phyloP scores from a whole-genome alignment of 2,888 invertebrate genomes.

The Sthenelais limicola region DNA sequence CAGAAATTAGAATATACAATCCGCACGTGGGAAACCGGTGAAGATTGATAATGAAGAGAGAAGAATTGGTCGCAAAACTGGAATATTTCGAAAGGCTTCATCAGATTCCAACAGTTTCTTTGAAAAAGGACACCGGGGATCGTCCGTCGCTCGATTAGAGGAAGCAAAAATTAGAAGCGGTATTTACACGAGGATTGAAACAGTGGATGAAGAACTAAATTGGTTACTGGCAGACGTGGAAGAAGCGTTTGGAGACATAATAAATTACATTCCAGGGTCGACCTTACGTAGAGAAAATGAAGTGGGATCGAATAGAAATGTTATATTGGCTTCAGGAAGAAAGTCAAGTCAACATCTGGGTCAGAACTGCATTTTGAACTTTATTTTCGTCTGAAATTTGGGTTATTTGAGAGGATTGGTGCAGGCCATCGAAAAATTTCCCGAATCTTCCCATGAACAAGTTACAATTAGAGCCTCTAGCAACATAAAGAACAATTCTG shows the following conservation, averaged over 20 bases:
- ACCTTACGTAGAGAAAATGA: constrained; percentile 71
- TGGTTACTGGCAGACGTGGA: no score
- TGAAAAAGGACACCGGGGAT: constrained; percentile 67
- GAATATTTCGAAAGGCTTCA: constrained; percentile 70
- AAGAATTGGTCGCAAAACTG: constrained; percentile 64
- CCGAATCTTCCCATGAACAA: no score
- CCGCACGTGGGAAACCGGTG: constrained; percentile 67
- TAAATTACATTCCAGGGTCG: no score
- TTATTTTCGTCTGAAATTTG: no score
- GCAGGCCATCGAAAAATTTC: no score
- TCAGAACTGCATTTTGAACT: no score
- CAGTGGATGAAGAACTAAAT: no score
- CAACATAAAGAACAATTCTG: no score
- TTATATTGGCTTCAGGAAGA: constrained; percentile 72
- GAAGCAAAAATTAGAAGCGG: constrained; percentile 67
- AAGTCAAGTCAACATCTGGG: no score
- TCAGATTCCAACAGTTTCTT: constrained; percentile 72
- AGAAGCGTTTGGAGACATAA: no score
- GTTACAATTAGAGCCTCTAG: no score
- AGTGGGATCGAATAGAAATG: constrained; percentile 72
- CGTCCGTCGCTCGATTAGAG: constrained; percentile 66
- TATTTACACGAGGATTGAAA: constrained; percentile 61
- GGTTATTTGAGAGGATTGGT: no score
- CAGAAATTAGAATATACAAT: constrained; percentile 68
- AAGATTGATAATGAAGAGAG: constrained; percentile 66